Percentiles rank a stretch among this genome's conserved stretches.
These are phyloP conservation scores for Saimiri boliviensis DNA, from an alignment of 2,113 vertebrate genomes.

Conservation along the genomic window DNA sequence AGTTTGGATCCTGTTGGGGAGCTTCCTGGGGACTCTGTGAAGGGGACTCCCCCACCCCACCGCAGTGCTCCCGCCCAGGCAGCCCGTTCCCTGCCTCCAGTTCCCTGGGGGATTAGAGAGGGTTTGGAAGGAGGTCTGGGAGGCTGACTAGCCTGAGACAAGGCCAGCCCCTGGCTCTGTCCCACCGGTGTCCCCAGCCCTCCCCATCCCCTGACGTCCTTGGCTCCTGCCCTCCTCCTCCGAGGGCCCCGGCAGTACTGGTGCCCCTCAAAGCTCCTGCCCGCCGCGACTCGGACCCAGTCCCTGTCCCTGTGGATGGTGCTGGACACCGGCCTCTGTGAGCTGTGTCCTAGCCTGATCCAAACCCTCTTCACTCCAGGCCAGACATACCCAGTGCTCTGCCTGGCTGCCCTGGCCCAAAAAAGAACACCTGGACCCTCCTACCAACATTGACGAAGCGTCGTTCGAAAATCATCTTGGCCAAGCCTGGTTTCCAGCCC, in stretches of 20 bases:
- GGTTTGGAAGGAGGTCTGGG: neutral
- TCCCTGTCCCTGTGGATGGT: neutral
- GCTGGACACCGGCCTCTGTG: neutral
- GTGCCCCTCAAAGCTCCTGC: fast-evolving
- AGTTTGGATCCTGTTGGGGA: conserved; percentile 15
- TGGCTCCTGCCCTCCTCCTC: fast-evolving
- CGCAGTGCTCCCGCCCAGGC: neutral
- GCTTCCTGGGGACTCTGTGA: neutral
- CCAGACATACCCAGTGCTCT: fast-evolving
- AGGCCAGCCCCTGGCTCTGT: neutral
- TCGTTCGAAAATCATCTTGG: neutral
- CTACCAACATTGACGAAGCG: fast-evolving
- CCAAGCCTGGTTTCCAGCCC: neutral
- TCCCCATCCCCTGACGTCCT: too few species aligned
- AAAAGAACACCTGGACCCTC: neutral
- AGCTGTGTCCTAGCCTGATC: neutral
- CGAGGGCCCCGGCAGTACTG: fast-evolving
- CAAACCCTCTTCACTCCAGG: neutral
- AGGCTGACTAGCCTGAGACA: neutral
- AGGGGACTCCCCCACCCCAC: conserved; percentile 38
- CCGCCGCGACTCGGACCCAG: neutral
- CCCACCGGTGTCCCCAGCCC: too few species aligned
- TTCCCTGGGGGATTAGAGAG: neutral
- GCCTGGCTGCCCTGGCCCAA: neutral
- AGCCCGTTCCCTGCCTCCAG: neutral